A percentile compares a stretch with the other conserved stretches of the same genome.
These are phyloP conservation scores for Dinomys branickii DNA, from an alignment of 2,113 vertebrate species.

Conservation along the genomic window DNA sequence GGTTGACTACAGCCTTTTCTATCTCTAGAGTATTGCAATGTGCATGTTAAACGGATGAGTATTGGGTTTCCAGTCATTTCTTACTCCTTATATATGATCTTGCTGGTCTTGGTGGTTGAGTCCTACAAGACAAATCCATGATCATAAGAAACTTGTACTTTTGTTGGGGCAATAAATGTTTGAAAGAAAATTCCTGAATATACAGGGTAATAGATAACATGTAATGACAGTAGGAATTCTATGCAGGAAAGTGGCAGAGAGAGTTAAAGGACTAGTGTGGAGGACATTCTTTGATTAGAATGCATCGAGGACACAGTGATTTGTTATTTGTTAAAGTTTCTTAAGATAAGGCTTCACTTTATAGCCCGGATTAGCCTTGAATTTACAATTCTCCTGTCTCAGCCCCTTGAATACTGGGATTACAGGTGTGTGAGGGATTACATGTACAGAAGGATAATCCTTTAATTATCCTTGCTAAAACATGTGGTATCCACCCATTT, in stretches of 20 bases:
- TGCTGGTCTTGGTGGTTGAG: not conserved
- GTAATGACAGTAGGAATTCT: not conserved
- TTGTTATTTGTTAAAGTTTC: too few species aligned
- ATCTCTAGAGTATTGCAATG: not conserved
- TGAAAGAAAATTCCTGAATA: not conserved
- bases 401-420: too few species aligned
- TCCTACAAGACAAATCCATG: not conserved
- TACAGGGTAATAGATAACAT: not conserved
- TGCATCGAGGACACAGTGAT: too few species aligned
- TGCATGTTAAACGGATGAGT: not conserved
- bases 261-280: not conserved
- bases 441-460: too few species aligned
- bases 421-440: too few species aligned
- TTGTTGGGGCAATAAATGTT: not conserved
- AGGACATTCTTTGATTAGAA: too few species aligned
- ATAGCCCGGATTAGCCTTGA: too few species aligned
- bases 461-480: too few species aligned
- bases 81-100: not conserved
- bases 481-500: too few species aligned
- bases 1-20: not conserved
- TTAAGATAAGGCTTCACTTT: too few species aligned
- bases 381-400: too few species aligned
- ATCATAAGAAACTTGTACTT: not conserved
- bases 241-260: not conserved
- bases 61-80: not conserved